A percentile compares a stretch with the other conserved stretches of the same genome.
phyloP scores from a whole-genome alignment of 2,113 vertebrate genomes.

The Tetraodon nigroviridis region DNA sequence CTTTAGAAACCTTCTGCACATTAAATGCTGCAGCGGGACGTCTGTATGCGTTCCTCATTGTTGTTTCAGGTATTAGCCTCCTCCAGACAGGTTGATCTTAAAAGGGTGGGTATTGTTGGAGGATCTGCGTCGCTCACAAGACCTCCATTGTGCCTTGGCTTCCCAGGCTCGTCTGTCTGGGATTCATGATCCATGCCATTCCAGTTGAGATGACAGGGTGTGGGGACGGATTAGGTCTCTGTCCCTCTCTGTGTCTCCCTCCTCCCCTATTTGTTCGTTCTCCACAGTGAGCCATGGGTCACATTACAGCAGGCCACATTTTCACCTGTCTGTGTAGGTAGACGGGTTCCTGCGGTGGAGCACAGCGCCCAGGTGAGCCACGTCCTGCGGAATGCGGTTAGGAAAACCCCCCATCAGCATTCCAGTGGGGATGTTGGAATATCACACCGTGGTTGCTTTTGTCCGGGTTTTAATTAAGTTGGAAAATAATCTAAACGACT shows the following conservation, averaged over 20 bases:
- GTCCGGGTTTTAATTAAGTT: slow-evolving; percentile 9
- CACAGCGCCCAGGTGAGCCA: slow-evolving; percentile 41
- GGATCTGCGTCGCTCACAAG: slow-evolving; percentile 38
- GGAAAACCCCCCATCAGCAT: slow-evolving; percentile 17
- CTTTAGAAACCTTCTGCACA: slow-evolving; percentile 7
- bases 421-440: slow-evolving; percentile 29
- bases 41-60: slow-evolving; percentile 3
- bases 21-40: background rate
- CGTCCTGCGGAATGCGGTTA: slow-evolving; percentile 41
- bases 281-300: slow-evolving; percentile 31
- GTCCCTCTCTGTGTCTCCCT: background rate
- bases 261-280: slow-evolving; percentile 6
- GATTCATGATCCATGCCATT: slow-evolving; percentile 21
- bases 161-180: slow-evolving; percentile 25
- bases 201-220: slow-evolving; percentile 34
- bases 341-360: background rate
- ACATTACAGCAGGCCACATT: slow-evolving; percentile 45
- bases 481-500: background rate
- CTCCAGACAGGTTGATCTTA: slow-evolving; percentile 54
- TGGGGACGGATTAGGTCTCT: slow-evolving; percentile 27
- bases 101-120: slow-evolving; percentile 25
- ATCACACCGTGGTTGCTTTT: slow-evolving; percentile 8
- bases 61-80: slow-evolving; percentile 33
- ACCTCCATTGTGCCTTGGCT: slow-evolving; percentile 52
- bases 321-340: slow-evolving; percentile 33